Base-by-base conservation (phyloP, 2,888 invertebrate species). In the Leucoma salicis region DNA sequence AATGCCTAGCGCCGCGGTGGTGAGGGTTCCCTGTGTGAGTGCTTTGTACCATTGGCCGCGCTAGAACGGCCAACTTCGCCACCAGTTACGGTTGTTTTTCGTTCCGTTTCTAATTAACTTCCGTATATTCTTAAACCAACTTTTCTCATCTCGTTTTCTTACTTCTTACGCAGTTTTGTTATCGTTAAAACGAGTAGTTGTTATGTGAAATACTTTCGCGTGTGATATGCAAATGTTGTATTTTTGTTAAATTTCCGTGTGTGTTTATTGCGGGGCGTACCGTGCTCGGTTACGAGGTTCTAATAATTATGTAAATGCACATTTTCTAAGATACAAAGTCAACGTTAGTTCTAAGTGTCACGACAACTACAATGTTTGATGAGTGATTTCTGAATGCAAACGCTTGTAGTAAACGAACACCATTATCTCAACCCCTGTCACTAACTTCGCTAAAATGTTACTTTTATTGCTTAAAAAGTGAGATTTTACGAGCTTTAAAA, bases 21-120 rank as follows among this genome's bases (percentile, higher is more conserved):
- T 77, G 79, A 74, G 79, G 77, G 75, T 70, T 74, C 68, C 50
- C 70, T 81, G 85, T 87, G 87, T 87, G 87, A 64, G 88, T 88
- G 81, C 71, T 74, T 74, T 82, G 82, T 86, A 85, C 88, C 84
- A 87, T 88, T 88, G 88, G 86, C 85, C 83, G 80, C 82, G 82
- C 81, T 90, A 90, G 90, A 90, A 87, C 88, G 88, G 82, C 88
- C 71, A 90, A 89, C 90, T 85, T 89, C 90, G 90, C 87, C 89
- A 87, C 81, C 88, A 88, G 90, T 85, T 84, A 90, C 90, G 90
- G 90, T 90, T 90, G 90, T 90, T 90, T 88, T 89, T 87, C 87
- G 88, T 82, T 87, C 86, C 82, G 81, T 79, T 86, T 80, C 82
- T 90, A 89, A 89, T 90, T 90, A 88, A 87, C 87, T 88, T 88